Evolutionary conservation across 2,797 vertebrate species (phyloP), one percentile per base, ranked within the genome.

Genomic region (Spinus pinus): DNA sequence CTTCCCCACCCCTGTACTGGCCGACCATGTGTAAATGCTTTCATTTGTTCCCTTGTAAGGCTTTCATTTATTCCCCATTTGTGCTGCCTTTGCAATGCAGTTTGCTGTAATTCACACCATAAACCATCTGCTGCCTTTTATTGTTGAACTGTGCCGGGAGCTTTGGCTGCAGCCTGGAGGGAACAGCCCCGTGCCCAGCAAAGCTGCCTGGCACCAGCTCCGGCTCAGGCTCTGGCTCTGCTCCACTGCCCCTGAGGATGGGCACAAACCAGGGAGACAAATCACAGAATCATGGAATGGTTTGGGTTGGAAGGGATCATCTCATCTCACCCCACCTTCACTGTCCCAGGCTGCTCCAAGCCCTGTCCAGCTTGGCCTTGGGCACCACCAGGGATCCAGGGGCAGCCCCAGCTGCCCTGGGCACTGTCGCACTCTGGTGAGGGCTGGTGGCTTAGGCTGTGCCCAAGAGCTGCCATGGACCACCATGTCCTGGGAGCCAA

Each of bases 71-170:
- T 35, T 93, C 53, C 12, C 79, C 2, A 4, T 1, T 16, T 0
- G 1, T 9, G 2, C 86, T 75, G 82, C 86, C 82, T 90, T 79
- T 75, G 53, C 74, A 77, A 49, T 74, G 60, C 57, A 14, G 22
- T 31, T 80, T 42, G 57, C 91, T 86, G 81, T 75, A 91, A 88
- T 58, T 94, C 86, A 61, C 46, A 67, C 88, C 47, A 21, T 41
- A 54, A 21, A 70, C 92, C 92, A 93, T 83, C 94, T 94, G 94
- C 95, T 92, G 75, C 57, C 64, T 83, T 91, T 75, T n/a, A 25
- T 37, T 72, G 65, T 31, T 86, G 75, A 69, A 54, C 72, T 39
- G 2, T 12, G 42, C 3, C 5, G 54, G 57, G 42, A 10, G 21
- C 57, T 81, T 28, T 56, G 67, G 81, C 74, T 87, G 72, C 71